Conservation (phyloP, 1,140 invertebrate genomes). For the Littorina saxatilis region DNA sequence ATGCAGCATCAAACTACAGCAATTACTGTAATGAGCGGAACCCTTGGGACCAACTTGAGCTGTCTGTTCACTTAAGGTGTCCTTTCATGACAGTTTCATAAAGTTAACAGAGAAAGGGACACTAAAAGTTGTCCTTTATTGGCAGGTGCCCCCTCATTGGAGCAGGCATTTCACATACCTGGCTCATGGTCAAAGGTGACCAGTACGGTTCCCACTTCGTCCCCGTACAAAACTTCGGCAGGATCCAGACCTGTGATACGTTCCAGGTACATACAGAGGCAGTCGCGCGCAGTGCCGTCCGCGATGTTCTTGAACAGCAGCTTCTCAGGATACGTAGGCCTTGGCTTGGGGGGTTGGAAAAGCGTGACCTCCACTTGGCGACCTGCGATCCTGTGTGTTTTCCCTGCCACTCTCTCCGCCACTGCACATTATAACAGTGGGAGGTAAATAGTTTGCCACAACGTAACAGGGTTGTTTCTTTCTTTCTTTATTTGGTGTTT, state of each 20-base stretch:
- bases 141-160: too few relatives aligned
- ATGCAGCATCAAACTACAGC: too few relatives aligned
- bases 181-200: slow-evolving; percentile 19
- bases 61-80: too few relatives aligned
- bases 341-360: slow-evolving; percentile 21
- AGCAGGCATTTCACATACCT: slow-evolving; percentile 23
- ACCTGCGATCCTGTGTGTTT: slow-evolving; percentile 14
- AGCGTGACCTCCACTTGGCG: background rate
- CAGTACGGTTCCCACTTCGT: slow-evolving; percentile 41
- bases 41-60: too few relatives aligned
- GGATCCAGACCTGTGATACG: slow-evolving; percentile 29
- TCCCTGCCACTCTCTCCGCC: background rate
- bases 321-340: slow-evolving; percentile 33
- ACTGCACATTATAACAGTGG: too few relatives aligned
- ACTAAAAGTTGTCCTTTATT: too few relatives aligned
- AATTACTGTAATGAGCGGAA: too few relatives aligned
- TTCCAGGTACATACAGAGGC: slow-evolving; percentile 50
- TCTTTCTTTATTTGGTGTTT: too few relatives aligned
- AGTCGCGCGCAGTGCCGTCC: slow-evolving; percentile 42
- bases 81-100: too few relatives aligned
- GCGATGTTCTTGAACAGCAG: slow-evolving; percentile 43
- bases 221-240: slow-evolving; percentile 41
- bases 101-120: too few relatives aligned
- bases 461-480: too few relatives aligned
- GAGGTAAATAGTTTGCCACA: too few relatives aligned